These are phyloP conservation scores for Cataglyphis livida DNA, from an alignment of 2,888 invertebrate species.

Conservation along the genomic window DNA sequence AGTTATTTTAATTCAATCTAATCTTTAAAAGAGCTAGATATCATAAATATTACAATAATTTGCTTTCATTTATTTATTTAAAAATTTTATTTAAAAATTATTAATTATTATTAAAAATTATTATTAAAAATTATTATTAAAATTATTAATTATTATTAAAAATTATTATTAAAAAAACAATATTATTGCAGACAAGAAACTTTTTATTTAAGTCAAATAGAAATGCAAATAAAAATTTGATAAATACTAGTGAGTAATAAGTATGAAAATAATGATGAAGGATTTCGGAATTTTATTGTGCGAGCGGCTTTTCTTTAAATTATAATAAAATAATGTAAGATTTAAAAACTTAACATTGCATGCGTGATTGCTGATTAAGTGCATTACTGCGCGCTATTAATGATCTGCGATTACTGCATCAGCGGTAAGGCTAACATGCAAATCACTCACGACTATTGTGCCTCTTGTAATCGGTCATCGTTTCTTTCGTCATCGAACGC, in stretches of 20 bases:
- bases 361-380: slow-evolving; percentile 35
- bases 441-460: slow-evolving; percentile 44
- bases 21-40: background rate
- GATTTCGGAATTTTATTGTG: background rate
- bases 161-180: too few species aligned
- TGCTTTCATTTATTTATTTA: background rate
- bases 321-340: slow-evolving; percentile 17
- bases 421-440: slow-evolving; percentile 36
- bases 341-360: background rate
- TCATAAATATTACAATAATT: background rate
- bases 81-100: too few species aligned
- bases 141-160: too few species aligned
- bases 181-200: background rate
- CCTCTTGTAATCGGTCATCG: slow-evolving; percentile 21
- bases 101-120: too few species aligned
- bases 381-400: slow-evolving; percentile 31
- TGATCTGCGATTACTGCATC: slow-evolving; percentile 38
- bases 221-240: background rate
- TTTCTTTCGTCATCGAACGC: slow-evolving; percentile 38
- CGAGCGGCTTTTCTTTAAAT: background rate
- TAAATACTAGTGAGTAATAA: background rate
- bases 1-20: background rate
- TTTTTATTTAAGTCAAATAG: background rate
- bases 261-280: background rate
- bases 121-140: too few species aligned